Evolutionary conservation across 2,113 vertebrate genomes (phyloP).

Genomic region (Potamarius usumacintae): DNA sequence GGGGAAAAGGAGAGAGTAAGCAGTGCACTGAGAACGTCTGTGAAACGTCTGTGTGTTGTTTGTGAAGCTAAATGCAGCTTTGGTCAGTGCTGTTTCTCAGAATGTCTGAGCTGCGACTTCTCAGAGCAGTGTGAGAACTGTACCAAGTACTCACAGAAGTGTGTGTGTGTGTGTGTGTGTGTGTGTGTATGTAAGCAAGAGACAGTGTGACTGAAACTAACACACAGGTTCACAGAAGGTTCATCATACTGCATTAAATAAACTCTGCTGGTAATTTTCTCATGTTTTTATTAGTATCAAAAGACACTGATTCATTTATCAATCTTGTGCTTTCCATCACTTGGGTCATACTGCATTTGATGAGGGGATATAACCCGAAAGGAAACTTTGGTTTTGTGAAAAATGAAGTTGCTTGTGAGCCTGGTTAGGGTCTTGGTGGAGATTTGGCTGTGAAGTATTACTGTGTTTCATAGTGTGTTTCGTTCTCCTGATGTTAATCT

Average conservation of each 20-base stretch:
- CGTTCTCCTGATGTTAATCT: too few relatives aligned
- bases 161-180: background rate
- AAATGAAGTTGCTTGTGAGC: too few relatives aligned
- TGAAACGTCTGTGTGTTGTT: background rate
- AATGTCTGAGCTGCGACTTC: conserved; percentile 34
- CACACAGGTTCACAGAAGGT: background rate
- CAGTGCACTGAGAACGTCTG: background rate
- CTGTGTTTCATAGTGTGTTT: too few relatives aligned
- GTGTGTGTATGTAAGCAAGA: background rate
- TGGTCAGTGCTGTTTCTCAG: conserved; percentile 18
- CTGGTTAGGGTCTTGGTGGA: too few relatives aligned
- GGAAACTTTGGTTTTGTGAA: too few relatives aligned
- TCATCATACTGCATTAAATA: background rate
- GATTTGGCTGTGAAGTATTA: too few relatives aligned
- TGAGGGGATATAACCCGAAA: too few relatives aligned
- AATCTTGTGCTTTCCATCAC: background rate
- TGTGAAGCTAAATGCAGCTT: conserved; percentile 10
- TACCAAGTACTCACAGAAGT: background rate
- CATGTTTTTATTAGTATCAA: background rate
- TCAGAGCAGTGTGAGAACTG: conserved; percentile 22
- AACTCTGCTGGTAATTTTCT: background rate
- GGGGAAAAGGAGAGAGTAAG: background rate
- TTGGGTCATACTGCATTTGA: too few relatives aligned
- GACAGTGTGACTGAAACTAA: background rate
- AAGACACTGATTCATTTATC: background rate